These are phyloP conservation scores for Cygnus atratus DNA, from an alignment of 2,113 vertebrate species.

Conservation along the genomic window DNA sequence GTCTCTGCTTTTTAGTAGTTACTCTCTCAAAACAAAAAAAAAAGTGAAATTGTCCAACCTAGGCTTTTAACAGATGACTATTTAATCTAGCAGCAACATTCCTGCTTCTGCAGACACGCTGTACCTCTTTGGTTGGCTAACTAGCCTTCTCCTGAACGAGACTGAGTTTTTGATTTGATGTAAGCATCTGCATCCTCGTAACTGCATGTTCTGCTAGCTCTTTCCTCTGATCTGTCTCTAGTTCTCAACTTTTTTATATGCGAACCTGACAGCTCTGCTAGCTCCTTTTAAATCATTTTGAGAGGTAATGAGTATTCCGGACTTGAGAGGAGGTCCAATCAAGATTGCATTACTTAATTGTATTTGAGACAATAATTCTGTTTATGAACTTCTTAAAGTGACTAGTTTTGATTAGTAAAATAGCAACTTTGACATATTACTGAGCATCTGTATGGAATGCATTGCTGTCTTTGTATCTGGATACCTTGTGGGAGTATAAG, in stretches of 20 bases:
- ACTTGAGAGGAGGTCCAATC: not conserved
- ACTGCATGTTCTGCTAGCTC: not conserved
- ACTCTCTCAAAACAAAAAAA: not conserved
- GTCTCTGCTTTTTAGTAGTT: not conserved
- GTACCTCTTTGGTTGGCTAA: not conserved
- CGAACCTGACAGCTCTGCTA: not conserved
- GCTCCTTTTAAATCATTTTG: not conserved
- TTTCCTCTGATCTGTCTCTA: not conserved
- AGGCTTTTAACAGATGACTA: not conserved
- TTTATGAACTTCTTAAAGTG: not conserved
- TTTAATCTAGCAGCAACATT: not conserved
- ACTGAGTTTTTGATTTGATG: not conserved
- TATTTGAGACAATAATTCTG: not conserved
- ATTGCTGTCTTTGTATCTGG: not conserved
- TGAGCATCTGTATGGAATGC: not conserved
- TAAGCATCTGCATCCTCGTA: not conserved
- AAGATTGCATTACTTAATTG: not conserved
- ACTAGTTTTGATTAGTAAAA: not conserved
- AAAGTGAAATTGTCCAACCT: not conserved
- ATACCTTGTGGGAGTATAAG: not conserved
- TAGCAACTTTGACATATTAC: not conserved
- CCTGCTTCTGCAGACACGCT: not conserved
- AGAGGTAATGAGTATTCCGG: not conserved
- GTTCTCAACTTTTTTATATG: not conserved
- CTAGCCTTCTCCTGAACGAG: not conserved